Evolutionary conservation across 37 sponge, comb jelly and placozoan species (phyloP), one percentile per base, ranked within the genome.

Genomic region (Halisarca cf. caerulea): DNA sequence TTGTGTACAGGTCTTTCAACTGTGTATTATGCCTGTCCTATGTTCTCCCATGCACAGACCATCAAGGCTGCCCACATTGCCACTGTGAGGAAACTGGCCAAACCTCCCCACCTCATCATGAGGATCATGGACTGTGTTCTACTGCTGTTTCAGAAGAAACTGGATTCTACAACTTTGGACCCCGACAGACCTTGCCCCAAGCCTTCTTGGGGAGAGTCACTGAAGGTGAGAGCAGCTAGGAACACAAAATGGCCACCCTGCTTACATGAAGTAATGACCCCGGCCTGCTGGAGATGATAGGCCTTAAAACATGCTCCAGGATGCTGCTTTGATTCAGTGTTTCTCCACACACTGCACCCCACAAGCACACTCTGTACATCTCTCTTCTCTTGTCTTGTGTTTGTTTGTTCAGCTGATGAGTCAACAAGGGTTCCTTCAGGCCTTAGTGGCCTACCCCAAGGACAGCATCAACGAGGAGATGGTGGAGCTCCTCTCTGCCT

Each of bases 21-120:
- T n/a, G n/a, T n/a, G n/a, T n/a, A n/a, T n/a, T n/a, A n/a, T n/a
- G n/a, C n/a, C n/a, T n/a, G n/a, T n/a, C n/a, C n/a, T n/a, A n/a
- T n/a, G n/a, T n/a, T n/a, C n/a, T 11, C 30, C 15, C 64, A 62
- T 41, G 25, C 41, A 44, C 83, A 97, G 83, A 99, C 99, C 35
- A 96, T 99, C 84, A 94, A 99, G 59, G 91, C 97, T 59, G 82
- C 94, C 8, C 95, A 99, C 83, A 99, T 99, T 24, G 86, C 99
- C 45, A 99, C 97, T 32, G 99, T 99, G 15, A 47, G 97, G 40
- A 94, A 95, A 40, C 90, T 99, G 42, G 96, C 90, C 27, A 97
- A 96, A 42, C 99, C 99, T 24, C 99, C 99, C 58, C 97, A 99
- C 74, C 97, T 99, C 57, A 99, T 99, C 89, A 94, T 94, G 99